Evolutionary conservation across 2,888 invertebrate species (phyloP), one percentile per base, ranked within the genome.

Genomic region (Calliphora vomitoria): DNA sequence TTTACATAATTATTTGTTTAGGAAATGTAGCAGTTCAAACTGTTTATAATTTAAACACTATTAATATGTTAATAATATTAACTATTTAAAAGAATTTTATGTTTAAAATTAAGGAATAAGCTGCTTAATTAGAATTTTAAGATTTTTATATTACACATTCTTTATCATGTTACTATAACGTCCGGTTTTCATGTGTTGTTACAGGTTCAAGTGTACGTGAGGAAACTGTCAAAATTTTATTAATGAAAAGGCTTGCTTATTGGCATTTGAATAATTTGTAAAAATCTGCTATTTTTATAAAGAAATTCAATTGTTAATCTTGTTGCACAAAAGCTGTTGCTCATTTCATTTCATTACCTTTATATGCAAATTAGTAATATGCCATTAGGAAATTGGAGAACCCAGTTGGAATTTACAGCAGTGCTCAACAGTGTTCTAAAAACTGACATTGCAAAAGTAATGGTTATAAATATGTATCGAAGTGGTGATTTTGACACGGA

Each of bases 161-260:
- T 53, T 47, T 44, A 41, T 8, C 8, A 55, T 25, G n/a, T 53
- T 53, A 25, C 31, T 5, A 13, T 18, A 35, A 80, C 71, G 71
- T 53, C 71, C 71, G 71, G 50, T 69, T 79, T 44, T 47, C 44
- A 79, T 47, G 31, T 44, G 66, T 60, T 60, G 60, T 55, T 64
- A 81, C 25, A 44, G 0, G 15, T 62, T 38, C 25, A 50, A 11
- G 25, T 41, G 25, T 80, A 80, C 62, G 80, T 80, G 80, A 31
- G 35, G 15, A 72, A 81, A 74, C 44, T 81, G 41, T 72, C 31
- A 81, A 50, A 71, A 11, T 18, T 11, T 60, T 50, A 35, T 50
- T 38, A 35, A 60, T 60, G 60, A 69, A 47, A 62, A 62, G 25
- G 15, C 8, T 8, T 58, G 15, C 8, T 8, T 58, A 38, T 58